Evolutionary conservation across 2,113 vertebrate species (phyloP).

Genomic region (Cercocebus atys): DNA sequence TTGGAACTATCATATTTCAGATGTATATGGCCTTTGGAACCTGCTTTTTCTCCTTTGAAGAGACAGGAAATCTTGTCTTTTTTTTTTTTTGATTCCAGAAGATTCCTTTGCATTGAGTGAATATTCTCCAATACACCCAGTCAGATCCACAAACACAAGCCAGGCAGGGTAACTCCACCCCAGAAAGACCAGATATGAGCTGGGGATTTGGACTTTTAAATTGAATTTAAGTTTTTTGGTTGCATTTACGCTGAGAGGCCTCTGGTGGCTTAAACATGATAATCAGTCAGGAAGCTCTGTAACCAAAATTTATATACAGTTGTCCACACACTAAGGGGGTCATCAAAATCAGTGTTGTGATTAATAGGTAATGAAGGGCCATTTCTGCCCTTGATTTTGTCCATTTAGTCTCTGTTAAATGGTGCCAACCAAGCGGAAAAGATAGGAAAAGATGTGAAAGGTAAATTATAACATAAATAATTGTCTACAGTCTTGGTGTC

Average conservation of each 20-base stretch:
- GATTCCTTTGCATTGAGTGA: neutral
- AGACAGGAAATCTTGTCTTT: neutral
- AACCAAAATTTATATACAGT: slow-evolving; percentile 47
- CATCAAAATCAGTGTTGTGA: slow-evolving; percentile 32
- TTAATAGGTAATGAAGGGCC: slow-evolving; percentile 8
- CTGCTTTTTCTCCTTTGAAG: neutral
- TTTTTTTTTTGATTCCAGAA: neutral
- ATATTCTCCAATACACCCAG: neutral
- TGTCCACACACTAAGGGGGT: neutral
- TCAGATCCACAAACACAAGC: neutral
- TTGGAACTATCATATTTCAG: neutral
- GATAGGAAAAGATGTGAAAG: slow-evolving; percentile 28
- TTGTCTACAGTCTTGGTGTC: neutral
- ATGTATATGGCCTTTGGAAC: neutral
- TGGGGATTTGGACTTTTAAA: neutral
- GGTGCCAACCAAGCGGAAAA: slow-evolving; percentile 42
- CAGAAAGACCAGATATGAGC: neutral
- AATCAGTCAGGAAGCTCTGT: slow-evolving; percentile 29
- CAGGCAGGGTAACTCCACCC: neutral
- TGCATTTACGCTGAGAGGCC: slow-evolving; percentile 4
- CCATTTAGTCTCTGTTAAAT: slow-evolving; percentile 44
- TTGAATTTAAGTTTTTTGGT: neutral
- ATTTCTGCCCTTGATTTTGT: slow-evolving; percentile 61
- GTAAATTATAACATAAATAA: slow-evolving; percentile 2
- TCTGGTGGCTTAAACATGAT: neutral